phyloP scores from a whole-genome alignment of 2,888 invertebrate species.

The Panorpa germanica region DNA sequence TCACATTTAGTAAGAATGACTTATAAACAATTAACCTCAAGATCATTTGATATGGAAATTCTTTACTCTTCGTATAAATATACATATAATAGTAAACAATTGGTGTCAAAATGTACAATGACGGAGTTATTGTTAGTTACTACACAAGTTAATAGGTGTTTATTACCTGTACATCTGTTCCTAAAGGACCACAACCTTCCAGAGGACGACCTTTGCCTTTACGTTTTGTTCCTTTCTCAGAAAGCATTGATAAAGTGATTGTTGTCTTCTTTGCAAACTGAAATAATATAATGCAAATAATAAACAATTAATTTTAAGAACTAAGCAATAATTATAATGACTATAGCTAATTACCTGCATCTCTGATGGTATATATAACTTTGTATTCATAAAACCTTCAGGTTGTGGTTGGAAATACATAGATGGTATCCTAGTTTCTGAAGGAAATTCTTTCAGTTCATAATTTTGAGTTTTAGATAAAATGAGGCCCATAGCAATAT shows the following conservation, averaged over 20 bases:
- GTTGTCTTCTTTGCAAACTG: conserved; percentile 25
- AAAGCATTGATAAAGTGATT: conserved; percentile 24
- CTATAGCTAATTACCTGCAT: conserved; percentile 38
- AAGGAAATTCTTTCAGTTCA: conserved; percentile 77
- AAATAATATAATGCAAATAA: conserved; percentile 14
- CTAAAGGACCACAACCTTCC: conserved; percentile 34
- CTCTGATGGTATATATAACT: conserved; percentile 67
- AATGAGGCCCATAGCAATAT: conserved; percentile 80
- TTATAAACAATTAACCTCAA: too few relatives aligned
- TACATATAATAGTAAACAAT: background rate
- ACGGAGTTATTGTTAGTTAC: background rate
- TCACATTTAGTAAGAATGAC: background rate
- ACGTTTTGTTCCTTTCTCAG: conserved; percentile 23
- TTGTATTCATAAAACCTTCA: conserved; percentile 50
- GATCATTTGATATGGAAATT: too few relatives aligned
- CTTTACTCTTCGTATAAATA: background rate
- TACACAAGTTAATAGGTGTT: conserved; percentile 3
- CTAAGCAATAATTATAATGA: conserved; percentile 10
- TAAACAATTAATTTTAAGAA: conserved; percentile 2
- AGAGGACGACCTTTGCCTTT: conserved; percentile 28
- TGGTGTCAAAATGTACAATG: background rate
- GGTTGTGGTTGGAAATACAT: conserved; percentile 75
- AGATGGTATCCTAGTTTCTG: conserved; percentile 69
- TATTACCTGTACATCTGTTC: conserved; percentile 37
- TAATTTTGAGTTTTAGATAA: conserved; percentile 72